A percentile compares a stretch with the other conserved stretches of the same genome.
Evolutionary conservation across 1,140 invertebrate species (phyloP).

Genomic region (silkworm (Bombyx mori)): ASM3026992v2 NC_085112.1:7481501-7482000

Average conservation of each 20-base stretch:
- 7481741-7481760: conserved; percentile 55
- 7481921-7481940: too few relatives aligned
- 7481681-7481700: conserved; percentile 69
- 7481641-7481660: conserved; percentile 64
- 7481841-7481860: conserved; percentile 25
- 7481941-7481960: too few relatives aligned
- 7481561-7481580: conserved; percentile 43
- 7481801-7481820: conserved; percentile 48
- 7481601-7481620: conserved; percentile 61
- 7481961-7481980: too few relatives aligned
- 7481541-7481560: conserved; percentile 20
- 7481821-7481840: conserved; percentile 39
- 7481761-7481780: conserved; percentile 68
- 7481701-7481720: conserved; percentile 61
- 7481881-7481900: neutral
- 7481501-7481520: too few relatives aligned
- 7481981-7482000: too few relatives aligned
- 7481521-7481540: too few relatives aligned
- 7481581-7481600: conserved; percentile 54
- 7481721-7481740: conserved; percentile 68
- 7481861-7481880: conserved; percentile 10
- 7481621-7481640: conserved; percentile 68
- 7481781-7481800: conserved; percentile 47
- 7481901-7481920: neutral
- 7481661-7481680: conserved; percentile 64